phyloP scores from a whole-genome alignment of 2,113 vertebrate genomes.

The Cololabis saira region DNA sequence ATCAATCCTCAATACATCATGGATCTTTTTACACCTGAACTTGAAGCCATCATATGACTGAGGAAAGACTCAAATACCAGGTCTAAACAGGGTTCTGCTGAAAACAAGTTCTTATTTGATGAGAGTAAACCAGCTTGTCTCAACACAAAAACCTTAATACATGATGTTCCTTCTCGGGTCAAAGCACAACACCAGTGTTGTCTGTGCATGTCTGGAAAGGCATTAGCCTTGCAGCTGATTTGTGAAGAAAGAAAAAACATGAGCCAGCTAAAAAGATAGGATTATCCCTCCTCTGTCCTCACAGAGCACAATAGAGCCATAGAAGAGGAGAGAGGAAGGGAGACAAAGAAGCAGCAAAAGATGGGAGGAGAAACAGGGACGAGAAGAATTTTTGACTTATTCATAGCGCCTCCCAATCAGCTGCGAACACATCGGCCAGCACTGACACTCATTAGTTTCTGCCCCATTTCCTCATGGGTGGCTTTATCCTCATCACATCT shows the following conservation, averaged over 20 bases:
- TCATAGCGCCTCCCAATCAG: conserved; percentile 61
- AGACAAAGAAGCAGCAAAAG: background rate
- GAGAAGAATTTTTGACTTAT: conserved; percentile 63
- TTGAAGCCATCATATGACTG: too few relatives aligned
- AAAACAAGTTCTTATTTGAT: background rate
- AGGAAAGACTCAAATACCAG: too few relatives aligned
- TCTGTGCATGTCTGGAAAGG: conserved; percentile 40
- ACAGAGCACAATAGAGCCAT: conserved; percentile 49
- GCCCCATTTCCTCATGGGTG: conserved; percentile 75
- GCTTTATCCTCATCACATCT: conserved; percentile 67
- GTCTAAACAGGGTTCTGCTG: too few relatives aligned
- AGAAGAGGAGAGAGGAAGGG: conserved; percentile 29
- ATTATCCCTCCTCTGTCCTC: conserved; percentile 34
- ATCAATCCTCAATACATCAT: too few relatives aligned
- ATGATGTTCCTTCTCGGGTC: conserved; percentile 14
- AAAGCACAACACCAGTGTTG: conserved; percentile 37
- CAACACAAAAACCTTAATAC: conserved; percentile 13
- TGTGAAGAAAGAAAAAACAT: conserved; percentile 14
- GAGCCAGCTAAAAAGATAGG: conserved; percentile 33
- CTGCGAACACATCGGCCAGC: conserved; percentile 58
- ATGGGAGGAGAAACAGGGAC: background rate
- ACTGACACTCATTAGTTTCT: conserved; percentile 74
- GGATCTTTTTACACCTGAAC: too few relatives aligned
- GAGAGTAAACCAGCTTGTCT: background rate
- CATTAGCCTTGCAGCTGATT: conserved; percentile 50